Conservation (phyloP, 2,888 invertebrate genomes). For the Terebella lapidaria region DNA sequence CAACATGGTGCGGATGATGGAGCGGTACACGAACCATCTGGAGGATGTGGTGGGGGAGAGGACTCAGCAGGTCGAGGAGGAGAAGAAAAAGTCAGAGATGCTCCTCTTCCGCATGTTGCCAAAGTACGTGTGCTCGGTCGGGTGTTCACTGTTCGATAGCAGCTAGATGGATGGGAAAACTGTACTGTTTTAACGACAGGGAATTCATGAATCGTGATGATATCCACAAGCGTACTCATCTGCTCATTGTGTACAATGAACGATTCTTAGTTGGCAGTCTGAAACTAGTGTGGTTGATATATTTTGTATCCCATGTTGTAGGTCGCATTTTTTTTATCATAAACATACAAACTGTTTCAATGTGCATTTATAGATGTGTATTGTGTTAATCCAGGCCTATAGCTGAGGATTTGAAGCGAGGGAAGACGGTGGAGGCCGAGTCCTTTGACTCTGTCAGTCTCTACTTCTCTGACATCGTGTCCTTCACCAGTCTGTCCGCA, state of each 20-base stretch:
- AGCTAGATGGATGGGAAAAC: no score
- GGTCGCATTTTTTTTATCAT: no score
- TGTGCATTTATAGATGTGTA: neutral
- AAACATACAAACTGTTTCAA: no score
- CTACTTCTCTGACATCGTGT: conserved; percentile 49
- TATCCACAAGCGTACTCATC: no score
- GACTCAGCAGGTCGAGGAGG: conserved; percentile 44
- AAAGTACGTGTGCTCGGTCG: conserved; percentile 3
- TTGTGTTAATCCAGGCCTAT: conserved; percentile 33
- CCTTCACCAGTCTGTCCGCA: conserved; percentile 42
- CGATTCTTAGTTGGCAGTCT: no score
- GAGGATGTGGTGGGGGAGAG: conserved; percentile 46
- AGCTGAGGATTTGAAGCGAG: conserved; percentile 43
- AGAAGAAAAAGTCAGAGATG: conserved; percentile 42
- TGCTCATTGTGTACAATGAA: no score
- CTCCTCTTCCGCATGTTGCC: conserved; percentile 38
- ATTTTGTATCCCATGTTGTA: no score
- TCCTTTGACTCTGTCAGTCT: conserved; percentile 42
- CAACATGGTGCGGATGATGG: conserved; percentile 49
- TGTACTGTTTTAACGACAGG: no score
- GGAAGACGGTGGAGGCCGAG: conserved; percentile 40
- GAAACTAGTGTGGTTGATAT: no score
- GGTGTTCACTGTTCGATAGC: no score
- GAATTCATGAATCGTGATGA: no score
- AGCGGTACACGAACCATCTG: conserved; percentile 44